phyloP scores from a whole-genome alignment of 2,797 vertebrate genomes.

The Varecia variegata region DNA sequence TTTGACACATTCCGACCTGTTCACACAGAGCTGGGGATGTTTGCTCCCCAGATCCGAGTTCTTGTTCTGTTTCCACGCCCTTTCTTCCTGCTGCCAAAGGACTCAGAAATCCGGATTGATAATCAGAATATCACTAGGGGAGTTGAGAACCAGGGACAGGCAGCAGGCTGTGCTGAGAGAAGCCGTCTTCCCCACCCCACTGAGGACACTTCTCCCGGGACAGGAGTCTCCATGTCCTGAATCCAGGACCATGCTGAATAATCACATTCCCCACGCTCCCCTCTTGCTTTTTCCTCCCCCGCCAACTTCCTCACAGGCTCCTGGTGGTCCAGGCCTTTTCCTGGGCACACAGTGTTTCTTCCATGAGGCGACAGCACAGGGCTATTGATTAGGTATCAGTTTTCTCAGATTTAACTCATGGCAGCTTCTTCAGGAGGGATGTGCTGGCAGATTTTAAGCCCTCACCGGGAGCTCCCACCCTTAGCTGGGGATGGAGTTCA shows the following conservation, averaged over 20 bases:
- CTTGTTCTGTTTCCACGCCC: neutral
- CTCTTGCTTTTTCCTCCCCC: neutral
- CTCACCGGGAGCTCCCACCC: rapidly evolving
- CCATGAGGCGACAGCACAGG: rapidly evolving
- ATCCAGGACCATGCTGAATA: no score
- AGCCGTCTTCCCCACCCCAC: rapidly evolving
- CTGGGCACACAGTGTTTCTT: neutral
- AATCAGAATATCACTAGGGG: neutral
- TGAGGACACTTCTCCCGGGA: rapidly evolving
- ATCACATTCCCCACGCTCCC: no score
- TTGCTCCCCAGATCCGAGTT: neutral
- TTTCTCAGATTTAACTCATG: rapidly evolving
- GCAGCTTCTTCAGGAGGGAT: neutral
- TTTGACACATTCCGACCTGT: rapidly evolving
- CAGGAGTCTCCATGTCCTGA: neutral
- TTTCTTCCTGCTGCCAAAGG: neutral
- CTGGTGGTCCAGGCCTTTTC: neutral
- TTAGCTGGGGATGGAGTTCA: neutral
- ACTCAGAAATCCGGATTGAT: neutral
- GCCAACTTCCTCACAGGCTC: rapidly evolving
- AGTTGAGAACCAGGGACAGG: neutral
- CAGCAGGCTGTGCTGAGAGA: rapidly evolving
- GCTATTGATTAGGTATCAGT: rapidly evolving
- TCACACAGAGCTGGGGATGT: neutral
- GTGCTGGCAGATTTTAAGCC: rapidly evolving